Evolutionary conservation across 2,113 vertebrate species (phyloP).

Genomic region (Sorex fumeus): DNA sequence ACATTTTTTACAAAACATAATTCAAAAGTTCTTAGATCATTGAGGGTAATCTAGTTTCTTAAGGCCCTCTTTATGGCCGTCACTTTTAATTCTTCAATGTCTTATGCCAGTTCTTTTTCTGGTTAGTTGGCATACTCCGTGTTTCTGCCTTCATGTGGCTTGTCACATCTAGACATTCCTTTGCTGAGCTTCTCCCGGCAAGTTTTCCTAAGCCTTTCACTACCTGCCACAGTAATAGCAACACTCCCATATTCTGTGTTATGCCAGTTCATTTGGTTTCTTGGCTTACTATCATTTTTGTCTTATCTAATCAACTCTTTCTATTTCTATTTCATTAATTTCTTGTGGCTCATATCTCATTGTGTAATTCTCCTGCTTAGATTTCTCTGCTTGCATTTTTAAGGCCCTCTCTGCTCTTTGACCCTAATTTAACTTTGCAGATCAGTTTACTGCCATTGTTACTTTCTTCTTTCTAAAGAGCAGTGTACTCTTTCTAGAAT

Average conservation of each 20-base stretch:
- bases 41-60: slow-evolving; percentile 22
- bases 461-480: slow-evolving; percentile 24
- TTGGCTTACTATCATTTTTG: neutral
- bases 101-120: neutral
- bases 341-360: slow-evolving; percentile 14
- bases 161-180: neutral
- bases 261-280: neutral
- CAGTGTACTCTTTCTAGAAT: neutral
- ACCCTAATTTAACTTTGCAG: slow-evolving; percentile 1
- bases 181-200: neutral
- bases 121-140: neutral
- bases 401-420: neutral
- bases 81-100: neutral
- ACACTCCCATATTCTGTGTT: neutral
- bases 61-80: neutral
- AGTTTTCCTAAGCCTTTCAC: neutral
- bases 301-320: neutral
- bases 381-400: neutral
- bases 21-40: slow-evolving; percentile 51
- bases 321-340: neutral
- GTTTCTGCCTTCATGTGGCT: neutral
- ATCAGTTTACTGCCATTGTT: neutral
- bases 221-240: neutral
- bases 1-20: slow-evolving; percentile 6
- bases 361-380: neutral